Percentiles rank a stretch among this genome's conserved stretches.
phyloP scores from a whole-genome alignment of 2,113 vertebrate species.

The Calyptomena viridis region DNA sequence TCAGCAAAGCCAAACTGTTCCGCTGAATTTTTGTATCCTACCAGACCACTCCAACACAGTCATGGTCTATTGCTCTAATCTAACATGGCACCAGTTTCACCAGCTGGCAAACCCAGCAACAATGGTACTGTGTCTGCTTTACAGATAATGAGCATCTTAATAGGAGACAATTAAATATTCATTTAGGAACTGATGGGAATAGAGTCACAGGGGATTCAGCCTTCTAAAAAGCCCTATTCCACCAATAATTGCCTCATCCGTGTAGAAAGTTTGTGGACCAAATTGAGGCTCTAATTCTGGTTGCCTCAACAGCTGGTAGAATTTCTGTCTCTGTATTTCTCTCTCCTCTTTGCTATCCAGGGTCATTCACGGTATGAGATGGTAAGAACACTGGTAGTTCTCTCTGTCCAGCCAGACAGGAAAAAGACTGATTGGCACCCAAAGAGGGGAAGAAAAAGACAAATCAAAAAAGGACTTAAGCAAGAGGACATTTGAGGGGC shows the following conservation, averaged over 20 bases:
- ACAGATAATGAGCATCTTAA: not conserved
- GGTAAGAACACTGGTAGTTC: slow-evolving; percentile 13
- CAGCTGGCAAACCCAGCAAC: not conserved
- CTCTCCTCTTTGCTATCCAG: not conserved
- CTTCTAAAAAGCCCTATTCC: not conserved
- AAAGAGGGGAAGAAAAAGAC: slow-evolving; percentile 24
- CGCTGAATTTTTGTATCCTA: not conserved
- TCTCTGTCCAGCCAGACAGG: not conserved
- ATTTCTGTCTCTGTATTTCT: not conserved
- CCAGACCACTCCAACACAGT: not conserved
- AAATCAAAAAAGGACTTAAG: not conserved
- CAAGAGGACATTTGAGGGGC: slow-evolving; percentile 3
- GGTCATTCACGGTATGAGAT: not conserved
- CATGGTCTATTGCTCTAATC: not conserved
- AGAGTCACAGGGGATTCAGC: not conserved
- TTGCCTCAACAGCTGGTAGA: not conserved
- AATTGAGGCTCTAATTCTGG: not conserved
- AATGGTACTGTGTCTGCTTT: not conserved
- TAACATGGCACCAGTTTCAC: not conserved
- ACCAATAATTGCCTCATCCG: not conserved
- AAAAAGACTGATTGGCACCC: slow-evolving; percentile 15
- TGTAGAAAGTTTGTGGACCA: not conserved
- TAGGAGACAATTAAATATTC: not conserved
- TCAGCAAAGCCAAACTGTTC: not conserved
- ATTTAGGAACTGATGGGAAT: not conserved